Evolutionary conservation across 2,888 invertebrate genomes (phyloP), one percentile per base, ranked within the genome.

Genomic region (Galerucella pusilla): DNA sequence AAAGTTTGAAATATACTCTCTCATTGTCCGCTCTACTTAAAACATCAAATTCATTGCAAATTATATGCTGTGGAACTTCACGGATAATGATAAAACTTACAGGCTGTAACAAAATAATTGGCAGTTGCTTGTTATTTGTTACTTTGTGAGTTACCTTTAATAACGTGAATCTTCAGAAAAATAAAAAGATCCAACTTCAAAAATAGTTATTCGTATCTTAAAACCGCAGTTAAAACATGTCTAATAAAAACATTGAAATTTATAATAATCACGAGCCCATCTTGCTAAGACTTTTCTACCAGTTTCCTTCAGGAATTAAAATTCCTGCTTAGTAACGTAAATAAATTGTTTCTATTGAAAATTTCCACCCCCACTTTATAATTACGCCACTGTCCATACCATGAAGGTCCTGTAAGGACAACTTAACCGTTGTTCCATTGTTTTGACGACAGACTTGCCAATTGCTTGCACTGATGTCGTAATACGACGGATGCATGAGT

Each of bases 51-150:
- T n/a, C 35, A 35, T 35, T 61, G 61, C 35, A 61, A 61, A 61
- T 35, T 61, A 35, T 61, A 61, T 80, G 79, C 77, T 80, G 78
- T 73, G 78, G 69, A 54, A 73, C 68, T 76, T 76, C 65, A 78
- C 42, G 57, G 78, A 78, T 79, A 79, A 80, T 61, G 61, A 61
- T 61, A 16, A 28, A 61, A 61, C 35, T 14, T 35, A 28, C 35
- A 35, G 28, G 7, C 35, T 35, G 61, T 35, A 35, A 61, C 61
- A 35, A 61, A 61, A 61, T 61, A 28, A 61, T 61, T 61, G 61
- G 61, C 28, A 35, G 20, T 57, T 20, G 20, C 57, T 57, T 20
- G 57, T 57, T 52, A 57, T 57, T 20, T 20, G 20, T 57, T 57
- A 57, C 20, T 16, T 9, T 20, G 20, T 57, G 57, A 57, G 20